Conservation (phyloP, 2,888 invertebrate species). For the Eupeodes latifasciatus region DNA sequence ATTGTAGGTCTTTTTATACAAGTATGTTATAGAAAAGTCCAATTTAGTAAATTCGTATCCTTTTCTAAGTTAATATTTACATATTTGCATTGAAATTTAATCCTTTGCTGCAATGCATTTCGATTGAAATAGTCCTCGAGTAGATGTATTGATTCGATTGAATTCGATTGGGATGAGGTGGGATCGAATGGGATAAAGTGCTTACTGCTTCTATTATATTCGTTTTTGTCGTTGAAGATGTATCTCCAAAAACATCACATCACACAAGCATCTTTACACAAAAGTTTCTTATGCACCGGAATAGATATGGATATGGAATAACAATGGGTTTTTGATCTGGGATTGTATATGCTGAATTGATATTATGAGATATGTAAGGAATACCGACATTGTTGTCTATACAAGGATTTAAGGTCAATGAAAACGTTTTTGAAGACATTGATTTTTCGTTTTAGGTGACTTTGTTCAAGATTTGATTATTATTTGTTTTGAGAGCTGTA, state of each 20-base stretch:
- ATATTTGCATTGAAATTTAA: constrained; percentile 51
- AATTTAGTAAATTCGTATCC: background rate
- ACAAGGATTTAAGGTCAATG: background rate
- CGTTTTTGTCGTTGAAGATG: background rate
- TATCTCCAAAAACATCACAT: constrained; percentile 17
- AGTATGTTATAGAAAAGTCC: constrained; percentile 10
- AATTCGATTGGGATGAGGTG: background rate
- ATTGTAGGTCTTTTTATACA: background rate
- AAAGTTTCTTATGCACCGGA: background rate
- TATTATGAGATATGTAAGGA: background rate
- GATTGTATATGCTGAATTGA: too few relatives aligned
- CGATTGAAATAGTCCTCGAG: background rate
- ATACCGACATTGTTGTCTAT: background rate
- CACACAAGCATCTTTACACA: background rate
- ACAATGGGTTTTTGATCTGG: background rate
- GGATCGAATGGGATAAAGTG: constrained; percentile 1
- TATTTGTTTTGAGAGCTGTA: background rate
- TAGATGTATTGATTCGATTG: constrained; percentile 20
- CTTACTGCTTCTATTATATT: background rate
- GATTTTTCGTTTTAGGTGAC: background rate
- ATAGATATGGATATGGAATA: background rate
- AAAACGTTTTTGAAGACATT: background rate
- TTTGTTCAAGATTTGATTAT: background rate
- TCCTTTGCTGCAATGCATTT: constrained; percentile 47
- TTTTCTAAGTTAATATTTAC: constrained; percentile 31